phyloP scores from a whole-genome alignment of 2,888 invertebrate species.

The Iphiclides podalirius region DNA sequence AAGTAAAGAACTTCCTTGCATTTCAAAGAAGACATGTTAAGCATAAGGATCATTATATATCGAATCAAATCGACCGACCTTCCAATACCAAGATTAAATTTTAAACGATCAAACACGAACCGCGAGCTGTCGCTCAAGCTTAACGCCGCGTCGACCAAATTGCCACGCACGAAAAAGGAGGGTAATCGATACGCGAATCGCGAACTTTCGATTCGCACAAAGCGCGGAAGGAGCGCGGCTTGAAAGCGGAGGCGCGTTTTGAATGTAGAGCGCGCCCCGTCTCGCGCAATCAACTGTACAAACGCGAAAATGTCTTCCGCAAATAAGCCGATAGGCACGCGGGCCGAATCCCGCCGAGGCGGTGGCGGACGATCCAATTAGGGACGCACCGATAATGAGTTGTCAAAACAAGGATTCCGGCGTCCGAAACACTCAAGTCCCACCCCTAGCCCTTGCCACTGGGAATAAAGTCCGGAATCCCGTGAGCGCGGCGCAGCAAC shows the following conservation, averaged over 20 bases:
- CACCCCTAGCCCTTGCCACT: conserved; percentile 38
- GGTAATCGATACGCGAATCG: no score
- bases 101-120: no score
- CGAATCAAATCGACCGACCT: no score
- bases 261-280: conserved; percentile 51
- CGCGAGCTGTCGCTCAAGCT: no score
- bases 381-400: conserved; percentile 71
- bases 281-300: conserved; percentile 61
- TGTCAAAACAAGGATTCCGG: conserved; percentile 70
- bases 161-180: no score
- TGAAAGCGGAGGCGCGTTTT: conserved; percentile 34
- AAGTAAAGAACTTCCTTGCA: no score
- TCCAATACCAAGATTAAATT: no score
- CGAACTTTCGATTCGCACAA: no score
- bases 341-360: conserved; percentile 47
- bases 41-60: no score
- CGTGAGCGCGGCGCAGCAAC: conserved; percentile 27
- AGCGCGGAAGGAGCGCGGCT: no score
- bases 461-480: conserved; percentile 43
- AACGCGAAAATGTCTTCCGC: conserved; percentile 67
- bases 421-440: conserved; percentile 32
- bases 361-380: conserved; percentile 62
- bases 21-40: no score
- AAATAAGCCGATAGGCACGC: conserved; percentile 57
- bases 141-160: no score